Conservation (phyloP, 1,140 invertebrate species). For the Drosophila nasuta region DNA sequence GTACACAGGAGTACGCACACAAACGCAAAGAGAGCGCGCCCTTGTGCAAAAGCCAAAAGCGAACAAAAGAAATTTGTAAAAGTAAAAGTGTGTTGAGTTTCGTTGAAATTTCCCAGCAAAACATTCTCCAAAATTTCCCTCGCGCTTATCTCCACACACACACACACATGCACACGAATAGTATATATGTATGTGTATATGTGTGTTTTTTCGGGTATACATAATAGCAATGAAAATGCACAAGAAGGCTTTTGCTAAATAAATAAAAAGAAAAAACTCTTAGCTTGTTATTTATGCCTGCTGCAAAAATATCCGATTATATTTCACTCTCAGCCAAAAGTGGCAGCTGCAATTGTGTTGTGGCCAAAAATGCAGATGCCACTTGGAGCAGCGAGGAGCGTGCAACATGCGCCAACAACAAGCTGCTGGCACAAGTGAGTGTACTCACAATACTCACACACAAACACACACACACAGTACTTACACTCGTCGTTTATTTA, state of each 20-base stretch:
- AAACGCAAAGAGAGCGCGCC: constrained; percentile 30
- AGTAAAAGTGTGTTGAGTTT: constrained; percentile 82
- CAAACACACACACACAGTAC: constrained; percentile 8
- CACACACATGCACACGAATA: constrained; percentile 39
- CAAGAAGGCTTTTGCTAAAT: constrained; percentile 13
- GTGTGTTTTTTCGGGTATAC: constrained; percentile 57
- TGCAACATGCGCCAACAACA: constrained; percentile 46
- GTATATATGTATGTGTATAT: constrained; percentile 16
- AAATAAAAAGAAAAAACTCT: not conserved
- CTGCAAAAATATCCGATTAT: constrained; percentile 30
- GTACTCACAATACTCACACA: not conserved
- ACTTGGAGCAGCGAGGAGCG: constrained; percentile 24
- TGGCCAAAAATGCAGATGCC: constrained; percentile 32
- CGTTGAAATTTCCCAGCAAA: constrained; percentile 64
- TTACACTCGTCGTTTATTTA: constrained; percentile 41
- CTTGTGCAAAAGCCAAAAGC: constrained; percentile 28
- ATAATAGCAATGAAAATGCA: constrained; percentile 58
- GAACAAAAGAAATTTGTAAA: constrained; percentile 57
- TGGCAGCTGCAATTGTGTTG: constrained; percentile 23
- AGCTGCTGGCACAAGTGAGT: not conserved
- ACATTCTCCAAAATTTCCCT: constrained; percentile 75
- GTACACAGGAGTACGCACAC: not conserved
- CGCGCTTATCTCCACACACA: constrained; percentile 56
- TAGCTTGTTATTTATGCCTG: constrained; percentile 2
- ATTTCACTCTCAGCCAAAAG: constrained; percentile 10